Evolutionary conservation across 2,113 vertebrate genomes (phyloP).

Genomic region (Chascanopsetta lugubris): DNA sequence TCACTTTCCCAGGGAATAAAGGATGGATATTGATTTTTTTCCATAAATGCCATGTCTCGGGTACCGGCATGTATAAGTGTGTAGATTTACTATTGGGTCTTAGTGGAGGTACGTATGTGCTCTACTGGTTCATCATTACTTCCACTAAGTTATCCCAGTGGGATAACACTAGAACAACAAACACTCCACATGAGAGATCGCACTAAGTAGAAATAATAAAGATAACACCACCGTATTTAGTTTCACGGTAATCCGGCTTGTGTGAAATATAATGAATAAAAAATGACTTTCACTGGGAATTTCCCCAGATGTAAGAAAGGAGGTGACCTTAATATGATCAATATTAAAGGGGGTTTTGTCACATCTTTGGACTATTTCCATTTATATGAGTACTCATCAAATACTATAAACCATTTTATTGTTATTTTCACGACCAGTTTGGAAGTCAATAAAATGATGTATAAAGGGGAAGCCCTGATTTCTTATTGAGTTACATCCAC

Average conservation of each 20-base stretch:
- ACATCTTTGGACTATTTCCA: too few relatives aligned
- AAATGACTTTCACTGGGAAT: not conserved
- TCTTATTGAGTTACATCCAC: conserved; percentile 38
- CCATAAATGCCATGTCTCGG: too few relatives aligned
- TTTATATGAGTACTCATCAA: not conserved
- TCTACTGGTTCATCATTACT: not conserved
- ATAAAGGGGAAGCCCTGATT: conserved; percentile 18
- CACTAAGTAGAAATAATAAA: not conserved
- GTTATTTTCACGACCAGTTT: too few relatives aligned
- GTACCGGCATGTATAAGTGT: too few relatives aligned
- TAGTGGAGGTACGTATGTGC: not conserved
- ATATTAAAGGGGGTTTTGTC: not conserved
- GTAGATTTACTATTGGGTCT: too few relatives aligned
- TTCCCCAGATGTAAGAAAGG: not conserved
- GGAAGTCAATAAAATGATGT: conserved; percentile 4
- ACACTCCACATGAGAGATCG: not conserved
- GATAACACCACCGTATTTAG: not conserved
- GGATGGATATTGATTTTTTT: too few relatives aligned
- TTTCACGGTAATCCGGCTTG: not conserved
- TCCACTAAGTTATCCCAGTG: not conserved
- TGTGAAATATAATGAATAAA: not conserved
- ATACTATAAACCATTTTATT: too few relatives aligned
- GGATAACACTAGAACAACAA: not conserved
- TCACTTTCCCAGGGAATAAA: too few relatives aligned
- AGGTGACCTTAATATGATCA: not conserved